Evolutionary conservation across 2,888 invertebrate species (phyloP), one percentile per base, ranked within the genome.

Genomic region (Podotricha telesiphe): DNA sequence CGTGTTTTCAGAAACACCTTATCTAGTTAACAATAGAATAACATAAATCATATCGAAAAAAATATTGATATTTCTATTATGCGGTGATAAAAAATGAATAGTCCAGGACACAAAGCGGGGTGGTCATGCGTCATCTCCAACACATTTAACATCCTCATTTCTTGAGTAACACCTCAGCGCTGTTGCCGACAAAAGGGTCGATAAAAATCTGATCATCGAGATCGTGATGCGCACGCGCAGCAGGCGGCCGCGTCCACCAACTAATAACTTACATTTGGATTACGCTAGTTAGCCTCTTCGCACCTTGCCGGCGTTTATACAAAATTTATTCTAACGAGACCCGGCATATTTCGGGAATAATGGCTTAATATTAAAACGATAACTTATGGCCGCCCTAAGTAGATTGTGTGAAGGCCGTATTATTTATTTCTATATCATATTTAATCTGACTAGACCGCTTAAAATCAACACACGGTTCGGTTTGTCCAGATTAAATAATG

Each of bases 221-320:
- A 82, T 79, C 77, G 79, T 65, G 71, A 73, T 72, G 77, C 77
- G 77, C 80, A 81, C 78, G 85, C 89, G 75, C 92, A 89, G 90
- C 90, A 79, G 88, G 91, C 79, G 86, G 82, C 82, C 84, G 74
- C 75, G 75, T 83, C 82, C 80, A 76, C 79, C 86, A 82, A 82
- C 90, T 90, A 89, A 91, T 91, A 91, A 90, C 88, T 91, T 91
- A 92, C 89, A 89, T 86, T 86, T 83, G 87, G 91, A 91, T 91
- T 91, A 91, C 86, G 86, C 91, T 91, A 91, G 91, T 91, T 91
- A 92, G 88, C 84, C 88, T 90, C 91, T 91, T 91, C 88, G 89
- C 92, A 91, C 91, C 92, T 91, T 91, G 82, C 79, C 82, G 84
- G 86, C 87, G 83, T 87, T 89, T 87, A 86, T 86, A 88, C 78